These are phyloP conservation scores for Platorchestia sp. DNA, from an alignment of 1,140 invertebrate genomes.

Conservation along the genomic window DNA sequence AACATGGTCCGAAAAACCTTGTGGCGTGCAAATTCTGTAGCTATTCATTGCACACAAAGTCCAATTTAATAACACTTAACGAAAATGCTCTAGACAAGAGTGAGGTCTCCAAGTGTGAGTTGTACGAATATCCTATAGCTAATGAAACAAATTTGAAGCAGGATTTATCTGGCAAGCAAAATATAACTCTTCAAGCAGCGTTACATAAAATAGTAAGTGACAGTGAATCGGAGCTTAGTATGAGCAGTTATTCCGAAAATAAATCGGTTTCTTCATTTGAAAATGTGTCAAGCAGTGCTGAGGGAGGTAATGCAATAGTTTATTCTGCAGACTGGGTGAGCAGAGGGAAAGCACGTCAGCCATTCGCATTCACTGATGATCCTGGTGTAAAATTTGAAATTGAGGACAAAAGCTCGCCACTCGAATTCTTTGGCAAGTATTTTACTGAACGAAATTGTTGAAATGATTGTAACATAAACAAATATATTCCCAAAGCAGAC, in stretches of 20 bases:
- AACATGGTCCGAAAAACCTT: too few species aligned
- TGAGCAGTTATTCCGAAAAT: not conserved
- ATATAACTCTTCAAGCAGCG: not conserved
- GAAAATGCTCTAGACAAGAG: too few species aligned
- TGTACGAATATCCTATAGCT: too few species aligned
- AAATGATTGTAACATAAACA: slow-evolving; percentile 29
- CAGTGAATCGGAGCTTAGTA: not conserved
- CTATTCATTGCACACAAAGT: too few species aligned
- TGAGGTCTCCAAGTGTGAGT: too few species aligned
- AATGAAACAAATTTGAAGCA: too few species aligned
- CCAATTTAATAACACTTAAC: too few species aligned
- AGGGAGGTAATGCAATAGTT: not conserved
- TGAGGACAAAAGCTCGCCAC: slow-evolving; percentile 21
- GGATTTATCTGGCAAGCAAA: too few species aligned
- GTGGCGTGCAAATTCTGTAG: too few species aligned
- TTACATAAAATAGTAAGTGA: not conserved
- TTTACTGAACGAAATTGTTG: slow-evolving; percentile 11
- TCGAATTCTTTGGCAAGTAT: slow-evolving; percentile 16
- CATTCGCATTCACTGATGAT: not conserved
- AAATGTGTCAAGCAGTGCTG: not conserved
- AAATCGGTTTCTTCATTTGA: not conserved
- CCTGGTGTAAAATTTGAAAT: slow-evolving; percentile 23
- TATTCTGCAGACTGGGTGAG: not conserved
- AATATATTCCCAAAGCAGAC: slow-evolving; percentile 9
- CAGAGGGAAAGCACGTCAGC: not conserved